Conservation (phyloP, 2,888 invertebrate species). For the Allophyes oxyacanthae region DNA sequence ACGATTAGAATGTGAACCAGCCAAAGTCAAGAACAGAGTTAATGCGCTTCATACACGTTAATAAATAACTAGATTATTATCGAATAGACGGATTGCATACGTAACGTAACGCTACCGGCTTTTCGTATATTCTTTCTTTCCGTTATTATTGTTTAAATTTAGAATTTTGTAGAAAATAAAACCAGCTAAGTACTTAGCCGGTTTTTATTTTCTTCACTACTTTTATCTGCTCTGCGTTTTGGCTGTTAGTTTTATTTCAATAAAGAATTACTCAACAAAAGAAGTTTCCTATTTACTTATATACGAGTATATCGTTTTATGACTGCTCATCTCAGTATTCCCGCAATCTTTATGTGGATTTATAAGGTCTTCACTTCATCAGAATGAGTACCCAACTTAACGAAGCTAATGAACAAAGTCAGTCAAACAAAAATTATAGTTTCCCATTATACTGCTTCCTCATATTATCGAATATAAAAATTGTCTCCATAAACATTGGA, state of each 20-base stretch:
- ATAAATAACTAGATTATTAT: constrained; percentile 36
- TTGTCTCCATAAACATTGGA: too few species aligned
- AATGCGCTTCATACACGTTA: constrained; percentile 21
- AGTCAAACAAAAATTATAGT: too few species aligned
- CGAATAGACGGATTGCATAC: constrained; percentile 12
- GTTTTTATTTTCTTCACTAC: too few species aligned
- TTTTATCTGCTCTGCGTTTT: constrained; percentile 8
- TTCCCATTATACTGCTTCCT: too few species aligned
- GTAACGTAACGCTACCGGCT: constrained; percentile 3
- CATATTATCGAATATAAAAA: too few species aligned
- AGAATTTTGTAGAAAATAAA: constrained; percentile 12
- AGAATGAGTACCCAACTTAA: too few species aligned
- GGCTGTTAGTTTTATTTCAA: not conserved
- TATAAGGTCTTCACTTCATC: too few species aligned
- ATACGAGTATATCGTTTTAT: too few species aligned
- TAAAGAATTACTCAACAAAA: not conserved
- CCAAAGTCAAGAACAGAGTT: constrained; percentile 52
- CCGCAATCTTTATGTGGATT: too few species aligned
- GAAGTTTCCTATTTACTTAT: too few species aligned
- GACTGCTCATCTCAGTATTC: too few species aligned
- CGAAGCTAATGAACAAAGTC: too few species aligned
- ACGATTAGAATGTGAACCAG: constrained; percentile 61
- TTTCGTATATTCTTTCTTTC: constrained; percentile 6
- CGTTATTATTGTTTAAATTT: constrained; percentile 15
- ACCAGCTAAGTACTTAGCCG: constrained; percentile 1